Evolutionary conservation across 2,113 vertebrate genomes (phyloP).

Genomic region (Martes martes): DNA sequence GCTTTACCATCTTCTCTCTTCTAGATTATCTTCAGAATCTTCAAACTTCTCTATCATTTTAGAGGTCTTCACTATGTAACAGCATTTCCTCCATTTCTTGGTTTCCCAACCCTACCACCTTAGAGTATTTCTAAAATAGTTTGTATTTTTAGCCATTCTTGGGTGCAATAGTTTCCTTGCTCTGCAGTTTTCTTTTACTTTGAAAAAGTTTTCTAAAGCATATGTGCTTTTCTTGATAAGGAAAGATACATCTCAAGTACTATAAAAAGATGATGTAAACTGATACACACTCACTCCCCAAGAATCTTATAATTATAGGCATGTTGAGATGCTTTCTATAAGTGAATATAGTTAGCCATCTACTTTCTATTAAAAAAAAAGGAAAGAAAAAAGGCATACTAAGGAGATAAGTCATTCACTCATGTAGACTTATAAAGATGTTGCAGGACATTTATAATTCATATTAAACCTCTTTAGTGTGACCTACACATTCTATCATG

Average conservation of each 20-base stretch:
- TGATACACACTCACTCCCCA: not conserved
- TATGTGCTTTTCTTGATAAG: conserved; percentile 40
- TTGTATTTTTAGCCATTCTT: conserved; percentile 10
- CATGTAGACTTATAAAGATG: not conserved
- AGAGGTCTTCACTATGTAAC: not conserved
- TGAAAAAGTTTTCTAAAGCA: not conserved
- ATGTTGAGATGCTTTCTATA: conserved; percentile 10
- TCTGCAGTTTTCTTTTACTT: conserved; percentile 1
- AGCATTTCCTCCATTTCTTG: conserved; percentile 1
- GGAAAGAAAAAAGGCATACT: not conserved
- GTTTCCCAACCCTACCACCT: not conserved
- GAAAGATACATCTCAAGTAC: conserved; percentile 18
- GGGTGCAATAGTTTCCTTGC: not conserved
- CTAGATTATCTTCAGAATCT: not conserved
- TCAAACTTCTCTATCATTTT: not conserved
- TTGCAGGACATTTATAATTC: conserved; percentile 44
- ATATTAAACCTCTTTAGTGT: conserved; percentile 27
- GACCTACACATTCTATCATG: not conserved
- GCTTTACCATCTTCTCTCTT: conserved; percentile 2
- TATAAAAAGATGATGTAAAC: conserved; percentile 27
- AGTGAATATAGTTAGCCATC: not conserved
- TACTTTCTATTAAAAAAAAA: conserved; percentile 24
- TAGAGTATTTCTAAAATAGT: not conserved
- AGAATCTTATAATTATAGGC: conserved; percentile 12
- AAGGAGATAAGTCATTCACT: not conserved